A percentile compares a stretch with the other conserved stretches of the same genome.
Conservation (phyloP, 2,797 vertebrate species). For the Cynopterus sphinx region DNA sequence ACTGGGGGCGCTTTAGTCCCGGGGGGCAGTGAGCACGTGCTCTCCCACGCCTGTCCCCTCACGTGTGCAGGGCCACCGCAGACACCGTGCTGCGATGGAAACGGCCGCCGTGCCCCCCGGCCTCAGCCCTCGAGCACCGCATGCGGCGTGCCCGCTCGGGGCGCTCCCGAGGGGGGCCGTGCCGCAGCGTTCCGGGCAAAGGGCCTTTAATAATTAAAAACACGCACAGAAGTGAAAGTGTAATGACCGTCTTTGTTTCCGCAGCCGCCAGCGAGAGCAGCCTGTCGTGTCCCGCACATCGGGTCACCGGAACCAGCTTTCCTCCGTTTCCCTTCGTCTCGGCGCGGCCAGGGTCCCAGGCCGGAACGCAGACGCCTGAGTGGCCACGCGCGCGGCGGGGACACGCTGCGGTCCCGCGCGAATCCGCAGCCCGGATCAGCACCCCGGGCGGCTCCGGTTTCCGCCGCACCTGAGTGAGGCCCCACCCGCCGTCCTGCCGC, state of each 20-base stretch:
- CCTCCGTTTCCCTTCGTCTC: not conserved
- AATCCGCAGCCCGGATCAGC: not conserved
- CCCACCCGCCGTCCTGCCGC: rapidly evolving
- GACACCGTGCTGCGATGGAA: not conserved
- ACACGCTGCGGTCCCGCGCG: rapidly evolving
- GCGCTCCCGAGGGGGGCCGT: not conserved
- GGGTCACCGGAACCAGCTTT: no score
- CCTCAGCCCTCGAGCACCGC: no score
- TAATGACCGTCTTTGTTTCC: not conserved
- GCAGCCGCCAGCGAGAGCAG: not conserved
- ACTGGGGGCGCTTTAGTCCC: not conserved
- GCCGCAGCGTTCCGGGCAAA: not conserved
- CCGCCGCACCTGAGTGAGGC: not conserved
- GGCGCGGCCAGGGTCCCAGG: not conserved
- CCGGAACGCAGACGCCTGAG: rapidly evolving
- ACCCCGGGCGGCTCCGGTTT: not conserved
- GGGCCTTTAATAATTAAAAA: constrained; percentile 29
- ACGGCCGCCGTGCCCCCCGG: no score
- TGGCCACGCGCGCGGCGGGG: rapidly evolving
- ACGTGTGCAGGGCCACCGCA: no score
- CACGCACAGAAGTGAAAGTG: not conserved
- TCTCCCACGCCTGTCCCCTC: no score
- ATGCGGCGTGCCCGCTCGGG: no score
- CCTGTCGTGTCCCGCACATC: no score
- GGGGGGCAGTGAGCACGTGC: not conserved